Percentiles rank a stretch among this genome's conserved stretches.
Conservation (phyloP, 92 coral and sea anemone genomes). For the Desmophyllum pertusum region DNA sequence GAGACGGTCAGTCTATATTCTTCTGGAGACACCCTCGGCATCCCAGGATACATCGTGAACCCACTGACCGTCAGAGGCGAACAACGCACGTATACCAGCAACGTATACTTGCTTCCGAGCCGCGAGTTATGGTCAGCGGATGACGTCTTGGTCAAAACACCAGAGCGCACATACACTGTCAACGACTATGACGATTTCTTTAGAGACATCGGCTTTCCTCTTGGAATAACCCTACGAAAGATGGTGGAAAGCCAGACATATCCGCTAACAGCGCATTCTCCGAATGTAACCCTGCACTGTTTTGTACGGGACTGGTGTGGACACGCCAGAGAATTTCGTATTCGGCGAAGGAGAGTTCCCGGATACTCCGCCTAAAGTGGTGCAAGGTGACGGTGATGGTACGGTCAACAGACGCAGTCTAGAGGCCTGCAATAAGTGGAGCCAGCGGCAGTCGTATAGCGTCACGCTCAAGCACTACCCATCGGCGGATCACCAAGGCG, state of each 20-base stretch:
- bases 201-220: slow-evolving; percentile 68
- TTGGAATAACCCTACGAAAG: slow-evolving; percentile 58
- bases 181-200: slow-evolving; percentile 70
- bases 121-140: slow-evolving; percentile 79
- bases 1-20: slow-evolving; percentile 66
- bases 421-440: slow-evolving; percentile 73
- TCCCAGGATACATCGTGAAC: slow-evolving; percentile 62
- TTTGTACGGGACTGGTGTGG: slow-evolving; percentile 68
- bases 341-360: slow-evolving; percentile 77
- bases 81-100: slow-evolving; percentile 76
- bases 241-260: slow-evolving; percentile 59
- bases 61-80: slow-evolving; percentile 79
- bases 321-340: slow-evolving; percentile 68
- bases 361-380: slow-evolving; percentile 62
- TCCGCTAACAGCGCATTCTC: slow-evolving; percentile 69
- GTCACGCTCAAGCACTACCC: slow-evolving; percentile 59
- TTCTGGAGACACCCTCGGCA: slow-evolving; percentile 77
- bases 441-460: slow-evolving; percentile 52
- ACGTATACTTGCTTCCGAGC: slow-evolving; percentile 77
- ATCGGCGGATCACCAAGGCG: slow-evolving; percentile 64
- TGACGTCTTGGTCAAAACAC: slow-evolving; percentile 74
- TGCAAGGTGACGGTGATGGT: slow-evolving; percentile 82
- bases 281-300: slow-evolving; percentile 75
- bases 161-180: slow-evolving; percentile 73
- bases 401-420: slow-evolving; percentile 77